Evolutionary conservation across 64 coral and sea anemone species (phyloP), one percentile per base, ranked within the genome.

Genomic region (Porites lutea): DNA sequence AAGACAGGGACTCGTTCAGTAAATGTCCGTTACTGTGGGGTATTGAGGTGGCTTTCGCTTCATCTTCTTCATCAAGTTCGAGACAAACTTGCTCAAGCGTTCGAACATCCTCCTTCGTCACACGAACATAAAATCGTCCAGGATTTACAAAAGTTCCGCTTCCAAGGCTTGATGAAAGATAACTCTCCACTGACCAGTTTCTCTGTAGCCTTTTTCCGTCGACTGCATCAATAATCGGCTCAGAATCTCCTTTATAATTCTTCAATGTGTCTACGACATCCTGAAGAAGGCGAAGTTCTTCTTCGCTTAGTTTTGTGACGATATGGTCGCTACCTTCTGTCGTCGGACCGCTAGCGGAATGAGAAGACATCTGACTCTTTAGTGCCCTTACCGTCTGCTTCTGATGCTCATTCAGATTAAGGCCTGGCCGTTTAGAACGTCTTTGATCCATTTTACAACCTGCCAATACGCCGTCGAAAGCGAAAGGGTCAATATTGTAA

Each of bases 91-190:
- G 45, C 48, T 84, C 81, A 18, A 84, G 14, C 65, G 81, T 14
- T 51, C 10, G 43, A 2, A 84, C 81, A 50, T 84, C 59, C 65
- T 91, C 79, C 66, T 91, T 72, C 37, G 62, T 75, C 2, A 91
- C 52, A 58, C 51, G 89, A 62, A 91, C 89, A 27, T 91, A 83
- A 75, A 91, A 91, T 23, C 89, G 65, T 12, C 65, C 89, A 53
- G 89, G 89, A 51, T 82, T 91, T 37, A 91, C 64, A 6, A 62
- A 91, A 69, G 46, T 69, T 21, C 57, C 67, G 47, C 79, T 82
- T 60, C 7, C 79, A 57, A 3, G 88, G 20, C 50, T 78, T 0
- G 58, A 37, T 3, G 59, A 48, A 67, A 48, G 48, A 69, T 67
- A 54, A 61, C 89, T 91, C 14, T 84, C 78, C 8, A 51, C 69